Conservation (phyloP, 2,113 vertebrate genomes). For the Melanotaenia duboulayi region DNA sequence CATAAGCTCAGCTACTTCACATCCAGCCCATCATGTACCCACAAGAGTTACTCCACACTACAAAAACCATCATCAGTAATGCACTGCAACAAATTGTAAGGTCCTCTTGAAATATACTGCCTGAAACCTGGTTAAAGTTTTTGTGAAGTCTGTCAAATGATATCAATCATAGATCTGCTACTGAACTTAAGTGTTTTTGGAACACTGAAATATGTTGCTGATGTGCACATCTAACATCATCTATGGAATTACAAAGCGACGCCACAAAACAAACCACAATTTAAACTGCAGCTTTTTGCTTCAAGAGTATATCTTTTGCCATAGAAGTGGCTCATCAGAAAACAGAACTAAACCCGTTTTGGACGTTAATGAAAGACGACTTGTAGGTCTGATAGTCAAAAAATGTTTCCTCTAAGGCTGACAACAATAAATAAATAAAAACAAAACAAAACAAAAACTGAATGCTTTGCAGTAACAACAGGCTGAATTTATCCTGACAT, state of each 20-base stretch:
- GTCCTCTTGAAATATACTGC: slow-evolving; percentile 4
- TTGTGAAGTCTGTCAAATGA: slow-evolving; percentile 10
- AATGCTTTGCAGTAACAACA: neutral
- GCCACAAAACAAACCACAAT: no score
- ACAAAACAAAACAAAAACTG: no score
- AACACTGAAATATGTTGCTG: neutral
- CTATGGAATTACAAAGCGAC: neutral
- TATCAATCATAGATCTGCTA: slow-evolving; percentile 3
- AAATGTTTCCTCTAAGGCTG: no score
- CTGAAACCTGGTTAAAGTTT: slow-evolving; percentile 9
- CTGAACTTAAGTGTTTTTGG: slow-evolving; percentile 4
- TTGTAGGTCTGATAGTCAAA: no score
- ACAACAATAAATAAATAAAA: neutral
- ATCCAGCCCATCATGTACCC: slow-evolving; percentile 6
- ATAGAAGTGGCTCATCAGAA: neutral
- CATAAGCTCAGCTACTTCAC: neutral
- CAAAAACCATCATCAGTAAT: slow-evolving; percentile 1
- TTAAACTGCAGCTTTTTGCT: neutral
- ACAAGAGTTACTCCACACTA: neutral
- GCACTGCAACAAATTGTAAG: neutral
- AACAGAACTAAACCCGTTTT: neutral
- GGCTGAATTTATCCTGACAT: neutral
- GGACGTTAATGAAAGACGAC: neutral
- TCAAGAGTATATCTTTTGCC: neutral
- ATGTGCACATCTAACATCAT: neutral